Base-by-base conservation (phyloP, 2,797 vertebrate species). In the Spea hammondii region DNA sequence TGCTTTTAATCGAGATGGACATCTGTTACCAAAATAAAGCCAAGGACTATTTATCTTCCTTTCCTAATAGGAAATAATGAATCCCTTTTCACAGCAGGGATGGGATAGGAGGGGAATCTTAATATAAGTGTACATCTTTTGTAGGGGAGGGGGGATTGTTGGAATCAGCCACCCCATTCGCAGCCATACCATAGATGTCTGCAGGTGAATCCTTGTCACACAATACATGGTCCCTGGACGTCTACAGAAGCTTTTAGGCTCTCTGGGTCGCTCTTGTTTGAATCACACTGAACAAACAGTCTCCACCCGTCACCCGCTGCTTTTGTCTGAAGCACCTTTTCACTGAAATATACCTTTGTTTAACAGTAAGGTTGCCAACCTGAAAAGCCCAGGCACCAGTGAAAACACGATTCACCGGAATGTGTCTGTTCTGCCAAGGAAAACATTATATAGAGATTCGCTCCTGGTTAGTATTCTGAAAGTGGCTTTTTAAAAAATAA, bases 251-350 rank as follows among this genome's bases (percentile, higher is more conserved):
- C 70, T 89, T 90, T 90, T 85, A 83, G 87, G 86, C 86, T 89
- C 89, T 88, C 86, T 74, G 44, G 83, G 86, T 86, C 83, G 85
- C 85, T 88, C 91, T 87, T 82, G 86, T 87, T 84, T 90, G 91
- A 92, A 90, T 90, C 89, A 89, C 86, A 85, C 87, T 89, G 88
- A 91, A 90, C 90, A 93, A 94, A 92, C 90, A 92, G 84, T 86
- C 90, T 87, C 92, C 91, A 92, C 93, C 92, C 91, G 85, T 89
- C 87, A 84, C 90, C 84, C 86, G 84, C 72, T 84, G 88, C 90
- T 91, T 91, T 91, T 92, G 89, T 92, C 85, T 88, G 86, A 87
- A 84, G 88, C 84, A 89, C 87, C 89, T 88, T 89, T 89, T 92
- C 90, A 91, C 84, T 84, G 83, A 83, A 85, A 88, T 79, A 88